Base-by-base conservation (phyloP, 2,888 invertebrate species). In the Drosophila cognata region DNA sequence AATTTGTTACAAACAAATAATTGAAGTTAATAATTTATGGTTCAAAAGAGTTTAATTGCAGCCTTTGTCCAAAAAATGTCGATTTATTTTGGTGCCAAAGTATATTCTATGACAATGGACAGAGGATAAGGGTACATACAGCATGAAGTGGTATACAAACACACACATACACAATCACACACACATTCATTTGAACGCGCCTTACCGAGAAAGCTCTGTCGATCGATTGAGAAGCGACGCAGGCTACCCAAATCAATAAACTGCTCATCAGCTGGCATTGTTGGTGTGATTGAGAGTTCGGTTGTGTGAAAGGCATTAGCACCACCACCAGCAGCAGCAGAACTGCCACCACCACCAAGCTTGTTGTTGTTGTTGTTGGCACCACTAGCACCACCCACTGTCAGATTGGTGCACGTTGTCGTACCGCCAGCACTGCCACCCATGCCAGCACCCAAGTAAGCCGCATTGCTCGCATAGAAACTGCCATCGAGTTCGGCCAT, bases 121-220 rank as follows among this genome's bases (percentile, higher is more conserved):
- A 29, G 10, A 28, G 13, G 7, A 25, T 25, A 29, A 16, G 33
- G 18, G 0, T 18, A 36, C 25, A 53, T n/a, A 13, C 21, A 41
- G 36, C 16, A 43, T 2, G 11, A 33, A 13, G 21, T 2, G n/a
- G 8, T 28, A 18, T 25, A 25, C 8, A 46, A 13, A 58, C 48
- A 31, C 10, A 51, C 51, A 29, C 51, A 50, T 3, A 28, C 18
- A 25, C 13, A 25, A 28, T 13, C 48, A 65, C 11, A 28, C 41
- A 57, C 13, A 29, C 25, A 33, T n/a, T 25, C 48, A 46, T 11
- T 35, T 55, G 46, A 13, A 21, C 7, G 35, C 62, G 56, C 68
- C 93, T 92, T 93, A 92, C 93, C 92, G 70, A 92, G 91, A 86
- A 92, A 92, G 89, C 93, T 92, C 75, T 92, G 92, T 55, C 93